These are phyloP conservation scores for Laupala kohalensis DNA, from an alignment of 1,140 invertebrate genomes.

Conservation along the genomic window DNA sequence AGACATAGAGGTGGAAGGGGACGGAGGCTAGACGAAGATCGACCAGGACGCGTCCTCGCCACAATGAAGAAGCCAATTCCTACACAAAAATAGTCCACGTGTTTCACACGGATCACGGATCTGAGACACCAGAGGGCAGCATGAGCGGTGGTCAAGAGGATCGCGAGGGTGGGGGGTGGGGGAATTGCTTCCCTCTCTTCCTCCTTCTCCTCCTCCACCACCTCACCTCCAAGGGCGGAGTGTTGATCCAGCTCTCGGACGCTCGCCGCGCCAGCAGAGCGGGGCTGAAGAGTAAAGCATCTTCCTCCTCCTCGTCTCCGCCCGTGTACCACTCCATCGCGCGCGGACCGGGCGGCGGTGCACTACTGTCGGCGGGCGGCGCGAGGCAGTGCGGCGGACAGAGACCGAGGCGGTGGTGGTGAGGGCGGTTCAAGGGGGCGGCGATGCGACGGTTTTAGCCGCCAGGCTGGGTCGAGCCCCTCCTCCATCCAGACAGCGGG, in stretches of 20 bases:
- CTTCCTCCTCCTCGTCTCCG: slow-evolving; percentile 61
- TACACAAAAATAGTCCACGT: too few relatives aligned
- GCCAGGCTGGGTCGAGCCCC: too few relatives aligned
- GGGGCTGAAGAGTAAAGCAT: slow-evolving; percentile 69
- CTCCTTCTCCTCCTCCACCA: too few relatives aligned
- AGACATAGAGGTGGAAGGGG: too few relatives aligned
- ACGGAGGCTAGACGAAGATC: too few relatives aligned
- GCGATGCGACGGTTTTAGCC: slow-evolving; percentile 29
- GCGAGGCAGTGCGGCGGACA: slow-evolving; percentile 25
- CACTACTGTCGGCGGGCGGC: slow-evolving; percentile 31
- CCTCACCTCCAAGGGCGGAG: slow-evolving; percentile 65
- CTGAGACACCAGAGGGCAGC: background rate
- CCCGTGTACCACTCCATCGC: slow-evolving; percentile 47
- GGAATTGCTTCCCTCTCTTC: too few relatives aligned
- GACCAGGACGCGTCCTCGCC: too few relatives aligned
- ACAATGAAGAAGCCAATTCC: too few relatives aligned
- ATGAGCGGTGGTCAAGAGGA: too few relatives aligned
- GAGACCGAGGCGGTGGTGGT: slow-evolving; percentile 29
- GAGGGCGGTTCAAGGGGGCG: slow-evolving; percentile 21
- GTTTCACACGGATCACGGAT: too few relatives aligned
- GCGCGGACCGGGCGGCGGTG: background rate
- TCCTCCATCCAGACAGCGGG: too few relatives aligned
- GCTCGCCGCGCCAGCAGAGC: slow-evolving; percentile 67
- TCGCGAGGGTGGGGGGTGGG: slow-evolving; percentile 27
- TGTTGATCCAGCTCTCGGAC: slow-evolving; percentile 73